These are phyloP conservation scores for Pissodes strobi DNA, from an alignment of 1,140 invertebrate species.

Conservation along the genomic window DNA sequence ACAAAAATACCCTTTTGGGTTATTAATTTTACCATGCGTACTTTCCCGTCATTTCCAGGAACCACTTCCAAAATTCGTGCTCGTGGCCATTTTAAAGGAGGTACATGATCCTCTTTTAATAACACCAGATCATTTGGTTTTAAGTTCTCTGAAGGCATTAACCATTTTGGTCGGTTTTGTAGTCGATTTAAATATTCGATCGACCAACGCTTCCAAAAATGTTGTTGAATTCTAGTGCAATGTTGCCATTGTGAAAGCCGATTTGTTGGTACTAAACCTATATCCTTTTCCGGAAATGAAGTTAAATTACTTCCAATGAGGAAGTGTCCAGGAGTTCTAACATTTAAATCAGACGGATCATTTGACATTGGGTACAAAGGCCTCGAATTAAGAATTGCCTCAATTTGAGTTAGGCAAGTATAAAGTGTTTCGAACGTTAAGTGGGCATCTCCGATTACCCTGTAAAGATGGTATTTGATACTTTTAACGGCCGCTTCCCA, in stretches of 20 bases:
- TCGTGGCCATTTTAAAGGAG: constrained; percentile 50
- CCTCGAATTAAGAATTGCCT: constrained; percentile 13
- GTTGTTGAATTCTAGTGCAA: neutral
- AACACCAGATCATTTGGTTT: constrained; percentile 48
- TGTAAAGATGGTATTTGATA: constrained; percentile 11
- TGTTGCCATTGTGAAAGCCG: neutral
- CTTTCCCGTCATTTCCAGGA: constrained; percentile 9
- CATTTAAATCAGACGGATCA: constrained; percentile 8
- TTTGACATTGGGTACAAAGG: constrained; percentile 7
- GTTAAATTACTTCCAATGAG: constrained; percentile 8
- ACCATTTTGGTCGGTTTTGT: constrained; percentile 40
- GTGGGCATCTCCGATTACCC: constrained; percentile 5
- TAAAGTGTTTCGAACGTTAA: constrained; percentile 15
- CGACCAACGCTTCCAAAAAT: constrained; percentile 30
- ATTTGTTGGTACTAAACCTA: neutral
- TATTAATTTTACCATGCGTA: constrained; percentile 18
- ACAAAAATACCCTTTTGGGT: constrained; percentile 12
- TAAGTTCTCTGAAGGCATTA: constrained; percentile 6
- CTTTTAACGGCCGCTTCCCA: constrained; percentile 9
- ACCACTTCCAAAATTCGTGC: constrained; percentile 31
- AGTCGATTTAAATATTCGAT: constrained; percentile 41
- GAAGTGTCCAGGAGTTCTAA: neutral
- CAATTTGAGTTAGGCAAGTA: constrained; percentile 18
- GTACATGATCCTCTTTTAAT: constrained; percentile 49
- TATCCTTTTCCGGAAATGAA: neutral